phyloP scores from a whole-genome alignment of 2,113 vertebrate species.

The Cromileptes altivelis region DNA sequence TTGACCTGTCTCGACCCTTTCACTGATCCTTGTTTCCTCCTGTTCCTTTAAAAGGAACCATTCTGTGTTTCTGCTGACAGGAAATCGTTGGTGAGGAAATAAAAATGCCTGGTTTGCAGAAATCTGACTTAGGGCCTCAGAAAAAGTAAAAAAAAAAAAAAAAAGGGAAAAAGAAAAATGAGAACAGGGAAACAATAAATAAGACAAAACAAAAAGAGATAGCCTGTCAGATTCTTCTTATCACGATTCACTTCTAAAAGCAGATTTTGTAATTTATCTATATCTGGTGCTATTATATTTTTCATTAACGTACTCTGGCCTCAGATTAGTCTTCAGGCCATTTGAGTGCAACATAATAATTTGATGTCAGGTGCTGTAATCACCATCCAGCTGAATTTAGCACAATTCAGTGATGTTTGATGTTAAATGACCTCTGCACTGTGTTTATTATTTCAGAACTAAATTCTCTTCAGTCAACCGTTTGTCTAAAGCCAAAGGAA shows the following conservation, averaged over 20 bases:
- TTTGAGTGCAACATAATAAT: conserved; percentile 34
- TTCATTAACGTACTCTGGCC: conserved; percentile 19
- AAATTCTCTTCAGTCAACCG: neutral
- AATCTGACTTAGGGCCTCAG: conserved; percentile 19
- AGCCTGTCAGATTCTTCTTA: neutral
- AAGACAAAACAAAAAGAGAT: neutral
- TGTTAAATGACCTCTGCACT: neutral
- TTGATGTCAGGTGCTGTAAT: conserved; percentile 35
- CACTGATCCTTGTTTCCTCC: conserved; percentile 24
- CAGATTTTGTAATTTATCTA: conserved; percentile 22
- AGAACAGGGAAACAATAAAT: conserved; percentile 9
- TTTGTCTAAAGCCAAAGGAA: neutral
- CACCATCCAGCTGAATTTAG: conserved; percentile 19
- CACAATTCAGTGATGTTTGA: neutral
- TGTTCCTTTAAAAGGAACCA: conserved; percentile 33
- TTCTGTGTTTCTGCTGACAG: conserved; percentile 72
- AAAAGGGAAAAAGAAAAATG: conserved; percentile 3
- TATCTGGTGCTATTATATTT: conserved; percentile 7
- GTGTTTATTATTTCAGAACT: conserved; percentile 16
- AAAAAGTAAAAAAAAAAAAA: neutral
- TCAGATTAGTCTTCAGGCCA: neutral
- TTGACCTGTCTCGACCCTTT: conserved; percentile 10
- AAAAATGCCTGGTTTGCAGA: conserved; percentile 61
- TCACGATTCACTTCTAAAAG: conserved; percentile 13
- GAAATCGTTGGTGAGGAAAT: conserved; percentile 60